Evolutionary conservation across 1,140 invertebrate species (phyloP).

Genomic region (Diorhabda sublineata): DNA sequence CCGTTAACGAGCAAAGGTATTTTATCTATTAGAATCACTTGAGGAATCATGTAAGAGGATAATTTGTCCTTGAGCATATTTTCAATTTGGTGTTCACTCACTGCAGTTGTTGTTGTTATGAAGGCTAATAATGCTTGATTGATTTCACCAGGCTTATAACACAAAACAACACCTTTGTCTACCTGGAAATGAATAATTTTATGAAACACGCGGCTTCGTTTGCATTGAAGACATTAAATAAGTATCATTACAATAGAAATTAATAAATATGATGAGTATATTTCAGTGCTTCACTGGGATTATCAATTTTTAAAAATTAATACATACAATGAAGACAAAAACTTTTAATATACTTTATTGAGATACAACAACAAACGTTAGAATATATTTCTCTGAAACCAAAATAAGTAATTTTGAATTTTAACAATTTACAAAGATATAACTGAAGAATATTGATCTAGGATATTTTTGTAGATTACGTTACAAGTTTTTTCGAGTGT

Average conservation of each 20-base stretch:
- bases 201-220: neutral
- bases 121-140: conserved; percentile 71
- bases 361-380: no score
- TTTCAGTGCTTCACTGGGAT: neutral
- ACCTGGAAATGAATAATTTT: conserved; percentile 37
- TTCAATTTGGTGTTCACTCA: conserved; percentile 62
- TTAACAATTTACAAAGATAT: no score
- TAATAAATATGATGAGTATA: no score
- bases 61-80: conserved; percentile 57
- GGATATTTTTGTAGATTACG: no score
- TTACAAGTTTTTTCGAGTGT: no score
- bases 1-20: conserved; percentile 79
- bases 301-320: no score
- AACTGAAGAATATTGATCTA: no score
- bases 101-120: conserved; percentile 55
- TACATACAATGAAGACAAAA: neutral
- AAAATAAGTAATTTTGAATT: no score
- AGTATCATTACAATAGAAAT: no score
- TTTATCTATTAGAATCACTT: conserved; percentile 65
- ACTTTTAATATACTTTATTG: no score
- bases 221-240: neutral
- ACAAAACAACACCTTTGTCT: conserved; percentile 61
- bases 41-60: conserved; percentile 74
- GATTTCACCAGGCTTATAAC: conserved; percentile 70
- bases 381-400: no score